Percentiles rank a stretch among this genome's conserved stretches.
These are phyloP conservation scores for Alectura lathami DNA, from an alignment of 2,113 vertebrate species.

Conservation along the genomic window DNA sequence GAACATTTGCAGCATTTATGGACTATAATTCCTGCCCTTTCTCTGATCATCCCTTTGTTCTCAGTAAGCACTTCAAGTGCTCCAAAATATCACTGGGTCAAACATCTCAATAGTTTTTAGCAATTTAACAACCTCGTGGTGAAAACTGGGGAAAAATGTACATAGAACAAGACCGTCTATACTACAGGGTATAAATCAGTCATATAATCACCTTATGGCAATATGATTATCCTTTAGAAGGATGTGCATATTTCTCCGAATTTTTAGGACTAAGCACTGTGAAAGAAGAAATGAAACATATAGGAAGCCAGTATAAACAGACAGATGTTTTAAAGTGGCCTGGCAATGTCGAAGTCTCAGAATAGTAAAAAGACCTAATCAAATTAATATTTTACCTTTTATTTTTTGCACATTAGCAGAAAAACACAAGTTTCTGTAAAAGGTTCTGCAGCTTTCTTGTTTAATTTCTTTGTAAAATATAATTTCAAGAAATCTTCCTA, in stretches of 20 bases:
- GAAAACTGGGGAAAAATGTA: not conserved
- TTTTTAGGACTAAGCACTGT: not conserved
- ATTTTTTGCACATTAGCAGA: not conserved
- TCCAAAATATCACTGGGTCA: not conserved
- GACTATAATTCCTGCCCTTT: not conserved
- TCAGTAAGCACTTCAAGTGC: not conserved
- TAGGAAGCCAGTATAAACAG: not conserved
- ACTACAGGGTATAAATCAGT: not conserved
- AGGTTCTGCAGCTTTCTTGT: not conserved
- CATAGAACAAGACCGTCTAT: not conserved
- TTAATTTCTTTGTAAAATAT: not conserved
- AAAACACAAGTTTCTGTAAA: not conserved
- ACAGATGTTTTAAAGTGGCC: not conserved
- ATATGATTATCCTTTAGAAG: not conserved
- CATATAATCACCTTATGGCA: not conserved
- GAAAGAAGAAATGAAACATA: not conserved
- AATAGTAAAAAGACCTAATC: not conserved
- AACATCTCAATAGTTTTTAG: not conserved
- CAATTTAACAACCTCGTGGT: not conserved
- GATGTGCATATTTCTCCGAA: rapidly evolving
- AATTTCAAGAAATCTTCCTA: not conserved
- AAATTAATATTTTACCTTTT: not conserved
- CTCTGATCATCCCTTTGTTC: not conserved
- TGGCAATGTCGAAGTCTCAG: not conserved
- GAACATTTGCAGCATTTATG: not conserved